Base-by-base conservation (phyloP, 2,888 invertebrate species). In the Monopis laevigella region DNA sequence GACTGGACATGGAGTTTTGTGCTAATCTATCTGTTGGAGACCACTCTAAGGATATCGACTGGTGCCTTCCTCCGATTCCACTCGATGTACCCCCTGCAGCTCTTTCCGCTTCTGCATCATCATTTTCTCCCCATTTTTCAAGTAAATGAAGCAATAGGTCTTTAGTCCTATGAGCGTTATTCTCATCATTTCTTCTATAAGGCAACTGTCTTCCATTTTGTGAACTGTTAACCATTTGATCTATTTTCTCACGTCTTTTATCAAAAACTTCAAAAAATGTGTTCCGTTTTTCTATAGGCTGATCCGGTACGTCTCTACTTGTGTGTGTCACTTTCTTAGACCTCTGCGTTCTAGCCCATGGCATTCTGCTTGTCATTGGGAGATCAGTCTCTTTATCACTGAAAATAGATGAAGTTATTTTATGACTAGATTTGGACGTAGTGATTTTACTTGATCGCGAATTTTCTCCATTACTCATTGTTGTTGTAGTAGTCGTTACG, bases 21-120 rank as follows among this genome's bases (percentile, higher is more conserved):
- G 89, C 90, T 39, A 92, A 72, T 46, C 86, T 86, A 51, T 90
- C 88, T 14, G 86, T 84, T 7, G 88, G 84, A 17, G 87, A 86
- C 86, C 88, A 90, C 54, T 91, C 91, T 39, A 88, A 72, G 18
- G 91, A 90, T 50, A 92, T 84, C 12, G 90, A 90, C 54, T 89
- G 88, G 51, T 89, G 88, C 27, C 84, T 58, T 2, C 40, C 43
- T 43, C 75, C 55, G 3, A 71, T 73, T 7, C 67, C 65, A 38
- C 67, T 77, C 0, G 78, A 70, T 2, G 80, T 78, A 0, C 85
- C 83, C 12, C 81, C 82, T 2, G 85, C 77, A 46, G 84, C 73
- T 48, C 82, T 65, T 57, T 77, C 56, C 48, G 72, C 58, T 62
- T 82, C 54, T 51, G 68, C 56, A 63, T 74, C 75, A 53, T 65